These are phyloP conservation scores for Oedothorax gibbosus DNA, from an alignment of 1,140 invertebrate species.

Conservation along the genomic window DNA sequence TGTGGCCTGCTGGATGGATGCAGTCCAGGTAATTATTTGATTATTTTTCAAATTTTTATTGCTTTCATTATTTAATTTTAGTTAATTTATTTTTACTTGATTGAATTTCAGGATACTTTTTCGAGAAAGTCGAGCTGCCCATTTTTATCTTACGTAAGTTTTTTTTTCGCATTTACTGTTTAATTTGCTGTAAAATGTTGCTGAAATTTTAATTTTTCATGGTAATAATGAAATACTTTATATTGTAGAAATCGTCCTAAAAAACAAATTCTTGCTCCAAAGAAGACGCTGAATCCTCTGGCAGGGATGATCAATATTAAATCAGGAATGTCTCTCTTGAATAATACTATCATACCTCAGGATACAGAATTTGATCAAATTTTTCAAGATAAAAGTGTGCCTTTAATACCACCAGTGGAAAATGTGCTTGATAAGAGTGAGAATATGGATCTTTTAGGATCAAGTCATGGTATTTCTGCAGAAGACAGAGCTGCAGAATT, in stretches of 20 bases:
- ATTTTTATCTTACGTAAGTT: constrained; percentile 64
- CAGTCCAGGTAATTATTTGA: constrained; percentile 66
- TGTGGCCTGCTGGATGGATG: constrained; percentile 76
- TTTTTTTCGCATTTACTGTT: constrained; percentile 1
- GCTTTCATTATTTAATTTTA: not conserved
- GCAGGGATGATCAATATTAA: constrained; percentile 37
- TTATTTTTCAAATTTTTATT: not conserved
- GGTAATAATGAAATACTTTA: not conserved
- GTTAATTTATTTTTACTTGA: not conserved
- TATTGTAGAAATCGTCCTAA: constrained; percentile 64
- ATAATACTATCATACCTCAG: constrained; percentile 54
- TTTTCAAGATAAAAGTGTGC: constrained; percentile 55
- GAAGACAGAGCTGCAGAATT: constrained; percentile 47
- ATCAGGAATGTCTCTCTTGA: constrained; percentile 40
- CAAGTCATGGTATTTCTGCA: constrained; percentile 23
- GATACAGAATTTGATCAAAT: constrained; percentile 49
- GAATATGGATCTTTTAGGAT: constrained; percentile 5
- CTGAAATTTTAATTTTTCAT: not conserved
- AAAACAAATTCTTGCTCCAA: constrained; percentile 58
- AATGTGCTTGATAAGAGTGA: constrained; percentile 37
- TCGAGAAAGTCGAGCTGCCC: constrained; percentile 66
- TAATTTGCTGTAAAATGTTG: not conserved
- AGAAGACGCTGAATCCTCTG: constrained; percentile 16
- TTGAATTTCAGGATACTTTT: constrained; percentile 64
- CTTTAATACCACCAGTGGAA: constrained; percentile 45